These are phyloP conservation scores for Megalops atlanticus DNA, from an alignment of 2,113 vertebrate species.

Conservation along the genomic window DNA sequence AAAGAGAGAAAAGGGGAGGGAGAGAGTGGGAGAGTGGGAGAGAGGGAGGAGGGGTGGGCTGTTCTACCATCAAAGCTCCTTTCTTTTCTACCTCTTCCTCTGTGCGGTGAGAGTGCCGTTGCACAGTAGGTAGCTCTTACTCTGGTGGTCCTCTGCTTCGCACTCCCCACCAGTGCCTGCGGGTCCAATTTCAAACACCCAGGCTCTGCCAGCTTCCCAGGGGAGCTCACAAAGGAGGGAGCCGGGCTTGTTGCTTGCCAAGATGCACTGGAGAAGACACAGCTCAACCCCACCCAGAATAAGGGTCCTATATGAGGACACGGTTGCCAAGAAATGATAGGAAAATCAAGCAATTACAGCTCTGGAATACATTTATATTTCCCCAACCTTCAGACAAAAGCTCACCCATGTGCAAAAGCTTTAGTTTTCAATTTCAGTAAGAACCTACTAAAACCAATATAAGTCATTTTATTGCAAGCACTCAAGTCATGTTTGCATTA, in stretches of 20 bases:
- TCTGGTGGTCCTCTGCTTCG: conserved; percentile 3
- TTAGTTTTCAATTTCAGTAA: background rate
- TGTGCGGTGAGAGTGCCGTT: background rate
- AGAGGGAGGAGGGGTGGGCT: conserved; percentile 34
- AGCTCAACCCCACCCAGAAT: conserved; percentile 6
- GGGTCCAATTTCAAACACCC: conserved; percentile 31
- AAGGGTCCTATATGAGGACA: background rate
- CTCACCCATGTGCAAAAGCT: background rate
- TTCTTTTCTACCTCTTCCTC: conserved; percentile 36
- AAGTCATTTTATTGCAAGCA: background rate
- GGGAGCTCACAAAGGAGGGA: conserved; percentile 15
- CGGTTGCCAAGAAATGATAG: background rate
- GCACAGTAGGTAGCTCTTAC: conserved; percentile 20
- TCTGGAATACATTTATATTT: background rate
- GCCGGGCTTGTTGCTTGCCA: background rate
- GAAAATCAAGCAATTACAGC: background rate
- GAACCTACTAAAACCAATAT: background rate
- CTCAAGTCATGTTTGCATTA: background rate
- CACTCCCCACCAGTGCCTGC: conserved; percentile 18
- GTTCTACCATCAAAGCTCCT: conserved; percentile 63
- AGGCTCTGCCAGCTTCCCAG: conserved; percentile 19
- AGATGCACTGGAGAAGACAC: background rate
- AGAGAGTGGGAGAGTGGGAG: conserved; percentile 26
- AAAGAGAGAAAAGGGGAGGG: conserved; percentile 44
- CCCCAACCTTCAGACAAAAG: background rate